A percentile compares a stretch with the other conserved stretches of the same genome.
Evolutionary conservation across 2,888 invertebrate genomes (phyloP).

Genomic region (Dione vanillae): DNA sequence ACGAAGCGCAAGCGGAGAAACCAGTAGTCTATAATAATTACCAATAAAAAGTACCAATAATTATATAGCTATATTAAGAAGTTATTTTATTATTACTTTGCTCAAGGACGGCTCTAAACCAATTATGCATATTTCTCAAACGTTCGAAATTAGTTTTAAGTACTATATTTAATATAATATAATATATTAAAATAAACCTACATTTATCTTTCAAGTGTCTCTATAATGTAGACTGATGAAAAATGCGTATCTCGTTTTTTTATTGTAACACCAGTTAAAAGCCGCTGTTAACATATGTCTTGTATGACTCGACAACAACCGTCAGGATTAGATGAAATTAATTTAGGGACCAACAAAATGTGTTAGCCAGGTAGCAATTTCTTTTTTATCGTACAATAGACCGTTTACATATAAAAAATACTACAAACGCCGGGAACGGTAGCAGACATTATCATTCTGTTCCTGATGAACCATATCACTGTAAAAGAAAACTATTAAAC

Average conservation of each 20-base stretch:
- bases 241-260: slow-evolving; percentile 66
- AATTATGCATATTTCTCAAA: not conserved
- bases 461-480: slow-evolving; percentile 69
- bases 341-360: slow-evolving; percentile 70
- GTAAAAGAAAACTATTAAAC: slow-evolving; percentile 66
- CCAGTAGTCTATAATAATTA: too few relatives aligned
- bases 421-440: slow-evolving; percentile 70
- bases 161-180: too few relatives aligned
- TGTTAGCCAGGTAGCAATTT: slow-evolving; percentile 70
- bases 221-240: slow-evolving; percentile 75
- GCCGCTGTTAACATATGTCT: slow-evolving; percentile 69
- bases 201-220: slow-evolving; percentile 77
- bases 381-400: slow-evolving; percentile 60
- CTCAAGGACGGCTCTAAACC: too few relatives aligned
- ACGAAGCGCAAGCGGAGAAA: too few relatives aligned
- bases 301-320: slow-evolving; percentile 75
- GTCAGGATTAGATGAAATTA: slow-evolving; percentile 75
- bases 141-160: not conserved
- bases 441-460: slow-evolving; percentile 74
- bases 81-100: too few relatives aligned
- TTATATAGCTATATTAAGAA: too few relatives aligned
- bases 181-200: slow-evolving; percentile 34
- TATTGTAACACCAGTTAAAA: slow-evolving; percentile 61
- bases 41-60: too few relatives aligned
- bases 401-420: slow-evolving; percentile 56